A percentile compares a stretch with the other conserved stretches of the same genome.
Conservation (phyloP, 1,140 invertebrate genomes). For the Drosophila kikkawai region DNA sequence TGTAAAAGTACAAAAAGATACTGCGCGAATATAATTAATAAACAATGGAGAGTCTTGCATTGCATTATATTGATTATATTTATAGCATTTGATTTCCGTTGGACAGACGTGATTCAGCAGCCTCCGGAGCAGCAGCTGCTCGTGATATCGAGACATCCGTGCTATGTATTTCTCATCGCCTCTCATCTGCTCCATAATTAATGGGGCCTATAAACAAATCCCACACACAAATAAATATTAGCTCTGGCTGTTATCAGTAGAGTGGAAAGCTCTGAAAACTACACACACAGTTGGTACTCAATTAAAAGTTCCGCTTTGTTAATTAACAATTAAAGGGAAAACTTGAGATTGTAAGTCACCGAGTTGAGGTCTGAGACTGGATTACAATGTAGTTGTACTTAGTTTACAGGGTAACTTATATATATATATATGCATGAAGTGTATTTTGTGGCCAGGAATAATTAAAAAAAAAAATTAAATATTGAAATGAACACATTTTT, state of each 20-base stretch:
- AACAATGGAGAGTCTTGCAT: conserved; percentile 25
- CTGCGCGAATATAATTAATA: conserved; percentile 14
- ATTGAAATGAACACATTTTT: neutral
- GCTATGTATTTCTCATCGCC: neutral
- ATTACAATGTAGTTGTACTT: conserved; percentile 34
- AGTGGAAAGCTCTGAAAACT: conserved; percentile 31
- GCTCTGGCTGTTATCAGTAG: conserved; percentile 50
- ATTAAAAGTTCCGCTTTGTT: conserved; percentile 77
- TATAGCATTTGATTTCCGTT: conserved; percentile 29
- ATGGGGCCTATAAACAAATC: conserved; percentile 50
- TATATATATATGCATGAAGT: too few species aligned
- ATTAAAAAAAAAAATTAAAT: neutral
- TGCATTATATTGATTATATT: conserved; percentile 34
- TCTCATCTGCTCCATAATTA: conserved; percentile 40
- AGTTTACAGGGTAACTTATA: conserved; percentile 10
- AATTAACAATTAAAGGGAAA: conserved; percentile 45
- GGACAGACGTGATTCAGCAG: conserved; percentile 29
- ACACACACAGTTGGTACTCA: conserved; percentile 33
- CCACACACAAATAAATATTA: conserved; percentile 25
- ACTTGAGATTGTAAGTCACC: conserved; percentile 39
- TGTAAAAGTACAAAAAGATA: conserved; percentile 38
- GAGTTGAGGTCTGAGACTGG: conserved; percentile 3
- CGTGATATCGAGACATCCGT: conserved; percentile 14
- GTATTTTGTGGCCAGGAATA: neutral
- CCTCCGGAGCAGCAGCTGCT: conserved; percentile 10